Evolutionary conservation across 1,140 invertebrate species (phyloP), one percentile per base, ranked within the genome.

Genomic region (Drosophila repleta): DNA sequence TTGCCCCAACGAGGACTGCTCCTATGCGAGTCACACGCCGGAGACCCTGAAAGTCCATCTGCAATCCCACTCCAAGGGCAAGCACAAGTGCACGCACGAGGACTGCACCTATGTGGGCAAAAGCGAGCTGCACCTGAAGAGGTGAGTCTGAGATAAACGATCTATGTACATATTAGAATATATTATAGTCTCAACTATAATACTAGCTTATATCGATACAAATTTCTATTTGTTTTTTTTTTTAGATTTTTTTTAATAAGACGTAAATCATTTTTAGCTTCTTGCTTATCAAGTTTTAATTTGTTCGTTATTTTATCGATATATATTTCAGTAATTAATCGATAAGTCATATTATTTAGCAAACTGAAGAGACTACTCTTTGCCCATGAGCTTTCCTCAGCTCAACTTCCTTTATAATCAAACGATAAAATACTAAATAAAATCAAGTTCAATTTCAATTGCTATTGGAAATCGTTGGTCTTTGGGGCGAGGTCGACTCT

Each of bases 91-190:
- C n/a, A 51, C 55, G 0, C 56, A 71, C 7, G 49, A 67, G 18
- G 71, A 69, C 32, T 90, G 90, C 68, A 74, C n/a, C 3, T 90
- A 90, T 55, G 76, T 91, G 53, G 90, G 90, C 18, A 90, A 91
- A 48, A 90, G 90, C 56, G 26, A 52, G 21, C 37, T 81, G 29
- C 90, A 90, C 61, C 37, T 90, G 3, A 90, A 69, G 6, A 76
- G 90, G 90, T 91, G 21, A 84, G 79, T 49, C n/a, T n/a, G 13
- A 11, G 32, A 11, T 35, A 35, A 11, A 3, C 6, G 2, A 11
- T 35, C 10, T 35, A 32, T 2, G 10, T 11, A 32, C 11, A 6
- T 32, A 32, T 32, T 32, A 1, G 11, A 10, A 32, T 32, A 29
- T 5, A 29, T 1, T 3, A 6, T 29, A 24, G n/a, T n/a, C n/a